Conservation (phyloP, 2,797 vertebrate species). For the Sebastes iracundus region DNA sequence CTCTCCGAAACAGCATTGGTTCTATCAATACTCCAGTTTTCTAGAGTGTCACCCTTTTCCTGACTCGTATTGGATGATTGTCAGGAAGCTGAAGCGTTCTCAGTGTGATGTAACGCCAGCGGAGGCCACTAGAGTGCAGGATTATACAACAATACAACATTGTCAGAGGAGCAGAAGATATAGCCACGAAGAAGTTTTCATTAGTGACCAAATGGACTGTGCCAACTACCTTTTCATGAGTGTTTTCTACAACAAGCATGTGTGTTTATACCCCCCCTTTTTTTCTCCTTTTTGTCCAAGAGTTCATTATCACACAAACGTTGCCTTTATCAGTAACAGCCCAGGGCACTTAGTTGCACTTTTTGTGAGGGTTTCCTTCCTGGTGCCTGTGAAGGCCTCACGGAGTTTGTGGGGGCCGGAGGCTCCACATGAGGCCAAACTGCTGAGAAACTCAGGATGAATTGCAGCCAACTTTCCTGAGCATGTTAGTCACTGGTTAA, state of each 20-base stretch:
- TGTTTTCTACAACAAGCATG: slow-evolving; percentile 78
- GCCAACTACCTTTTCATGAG: slow-evolving; percentile 80
- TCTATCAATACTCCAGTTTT: slow-evolving; percentile 18
- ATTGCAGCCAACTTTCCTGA: slow-evolving; percentile 62
- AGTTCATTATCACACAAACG: slow-evolving; percentile 59
- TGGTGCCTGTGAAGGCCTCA: slow-evolving; percentile 62
- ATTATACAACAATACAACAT: slow-evolving; percentile 15
- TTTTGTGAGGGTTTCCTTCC: slow-evolving; percentile 47
- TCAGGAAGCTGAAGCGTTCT: slow-evolving; percentile 9
- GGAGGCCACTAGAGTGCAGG: slow-evolving; percentile 46
- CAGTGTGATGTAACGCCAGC: slow-evolving; percentile 22
- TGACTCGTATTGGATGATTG: slow-evolving; percentile 36
- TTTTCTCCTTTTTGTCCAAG: slow-evolving; percentile 8
- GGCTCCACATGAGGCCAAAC: slow-evolving; percentile 36
- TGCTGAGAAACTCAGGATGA: slow-evolving; percentile 4
- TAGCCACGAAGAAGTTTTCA: slow-evolving; percentile 76
- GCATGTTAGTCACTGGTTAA: neutral
- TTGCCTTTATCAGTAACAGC: slow-evolving; percentile 78
- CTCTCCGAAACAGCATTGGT: slow-evolving; percentile 5
- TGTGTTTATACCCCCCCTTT: slow-evolving; percentile 40
- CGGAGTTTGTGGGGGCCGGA: slow-evolving; percentile 30
- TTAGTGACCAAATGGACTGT: slow-evolving; percentile 88
- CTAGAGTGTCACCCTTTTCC: slow-evolving; percentile 10
- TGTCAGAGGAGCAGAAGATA: slow-evolving; percentile 59
- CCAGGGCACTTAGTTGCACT: slow-evolving; percentile 75